Evolutionary conservation across 2,797 vertebrate genomes (phyloP).

Genomic region (Dryobates pubescens): DNA sequence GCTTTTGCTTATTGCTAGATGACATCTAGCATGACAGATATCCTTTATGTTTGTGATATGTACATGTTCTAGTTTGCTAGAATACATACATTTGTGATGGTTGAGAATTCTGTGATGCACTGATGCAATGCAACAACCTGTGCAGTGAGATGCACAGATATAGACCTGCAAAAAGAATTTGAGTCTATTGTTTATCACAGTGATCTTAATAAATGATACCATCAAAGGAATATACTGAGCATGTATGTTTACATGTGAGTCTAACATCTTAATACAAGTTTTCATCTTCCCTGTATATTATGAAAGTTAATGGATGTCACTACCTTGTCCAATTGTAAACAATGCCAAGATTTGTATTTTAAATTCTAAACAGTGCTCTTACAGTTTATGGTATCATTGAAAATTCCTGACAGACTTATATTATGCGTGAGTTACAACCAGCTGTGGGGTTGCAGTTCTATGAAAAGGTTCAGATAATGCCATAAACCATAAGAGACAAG

Average conservation of each 20-base stretch:
- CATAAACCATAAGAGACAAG: background rate
- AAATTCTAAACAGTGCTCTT: background rate
- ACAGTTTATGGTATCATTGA: background rate
- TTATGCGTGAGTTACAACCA: background rate
- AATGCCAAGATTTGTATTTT: background rate
- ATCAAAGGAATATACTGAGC: background rate
- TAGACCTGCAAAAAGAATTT: background rate
- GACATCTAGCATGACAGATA: background rate
- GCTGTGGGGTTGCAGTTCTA: background rate
- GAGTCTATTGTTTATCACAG: background rate
- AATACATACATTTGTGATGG: background rate
- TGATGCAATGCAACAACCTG: background rate
- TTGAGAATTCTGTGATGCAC: background rate
- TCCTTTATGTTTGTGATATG: background rate
- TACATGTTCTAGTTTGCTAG: background rate
- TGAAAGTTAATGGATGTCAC: background rate
- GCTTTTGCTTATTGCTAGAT: background rate
- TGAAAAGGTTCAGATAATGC: background rate
- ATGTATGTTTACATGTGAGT: background rate
- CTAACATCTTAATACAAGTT: background rate
- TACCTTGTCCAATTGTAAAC: background rate
- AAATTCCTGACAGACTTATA: slow-evolving; percentile 3
- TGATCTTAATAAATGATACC: background rate
- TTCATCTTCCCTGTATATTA: background rate
- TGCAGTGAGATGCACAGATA: background rate